A percentile compares a stretch with the other conserved stretches of the same genome.
Conservation (phyloP, 1,140 invertebrate species). For the Helicoverpa armigera region DNA sequence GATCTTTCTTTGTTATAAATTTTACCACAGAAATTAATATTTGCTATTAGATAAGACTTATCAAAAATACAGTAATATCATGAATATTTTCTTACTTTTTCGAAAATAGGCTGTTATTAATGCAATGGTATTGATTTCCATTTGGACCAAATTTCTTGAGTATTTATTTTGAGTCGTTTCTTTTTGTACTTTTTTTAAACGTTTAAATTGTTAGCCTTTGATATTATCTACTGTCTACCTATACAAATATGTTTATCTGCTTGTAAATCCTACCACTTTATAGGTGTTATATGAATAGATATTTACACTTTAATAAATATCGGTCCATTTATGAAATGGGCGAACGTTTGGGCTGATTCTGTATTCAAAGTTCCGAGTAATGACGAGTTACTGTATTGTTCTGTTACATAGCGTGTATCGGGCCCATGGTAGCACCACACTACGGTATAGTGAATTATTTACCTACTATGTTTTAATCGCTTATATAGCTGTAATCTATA, state of each 20-base stretch:
- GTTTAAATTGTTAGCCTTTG: constrained; percentile 67
- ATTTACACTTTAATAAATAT: constrained; percentile 54
- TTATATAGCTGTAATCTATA: constrained; percentile 59
- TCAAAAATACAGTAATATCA: constrained; percentile 62
- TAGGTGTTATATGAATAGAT: constrained; percentile 66
- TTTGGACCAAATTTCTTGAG: constrained; percentile 72
- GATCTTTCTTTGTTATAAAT: constrained; percentile 80
- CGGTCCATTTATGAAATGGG: constrained; percentile 44
- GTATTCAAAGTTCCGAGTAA: constrained; percentile 48
- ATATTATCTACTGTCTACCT: constrained; percentile 61
- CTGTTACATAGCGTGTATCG: constrained; percentile 46
- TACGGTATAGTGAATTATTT: constrained; percentile 54
- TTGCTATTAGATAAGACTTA: constrained; percentile 77
- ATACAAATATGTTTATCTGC: constrained; percentile 65
- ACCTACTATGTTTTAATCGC: constrained; percentile 47
- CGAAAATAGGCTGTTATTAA: constrained; percentile 43
- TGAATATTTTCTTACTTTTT: constrained; percentile 58
- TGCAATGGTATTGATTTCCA: constrained; percentile 58
- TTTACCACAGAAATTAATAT: constrained; percentile 73
- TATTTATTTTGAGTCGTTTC: constrained; percentile 44
- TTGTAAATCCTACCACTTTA: constrained; percentile 67
- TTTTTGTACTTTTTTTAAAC: constrained; percentile 52
- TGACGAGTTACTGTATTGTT: constrained; percentile 9
- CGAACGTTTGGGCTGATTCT: constrained; percentile 37
- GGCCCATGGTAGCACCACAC: constrained; percentile 45